Evolutionary conservation across 2,888 invertebrate genomes (phyloP).

Genomic region (Thalpophila matura): DNA sequence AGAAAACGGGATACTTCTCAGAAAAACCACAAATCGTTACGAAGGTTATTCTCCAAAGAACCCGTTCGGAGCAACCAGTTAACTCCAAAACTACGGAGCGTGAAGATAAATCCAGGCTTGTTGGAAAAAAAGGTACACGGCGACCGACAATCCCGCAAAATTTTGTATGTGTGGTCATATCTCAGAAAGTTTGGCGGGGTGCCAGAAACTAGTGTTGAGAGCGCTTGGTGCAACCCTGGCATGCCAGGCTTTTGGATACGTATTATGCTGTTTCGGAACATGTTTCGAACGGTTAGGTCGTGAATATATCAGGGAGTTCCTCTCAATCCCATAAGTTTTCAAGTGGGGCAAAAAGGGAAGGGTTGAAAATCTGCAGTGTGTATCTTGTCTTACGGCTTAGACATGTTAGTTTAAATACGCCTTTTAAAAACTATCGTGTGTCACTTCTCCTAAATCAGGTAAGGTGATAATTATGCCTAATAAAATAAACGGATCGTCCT

Average conservation of each 20-base stretch:
- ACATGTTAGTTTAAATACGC: neutral
- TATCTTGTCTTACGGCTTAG: neutral
- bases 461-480: too few relatives aligned
- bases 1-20: neutral
- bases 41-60: conserved; percentile 12
- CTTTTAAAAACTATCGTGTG: too few relatives aligned
- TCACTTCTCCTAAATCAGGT: too few relatives aligned
- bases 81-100: conserved; percentile 49
- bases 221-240: conserved; percentile 17
- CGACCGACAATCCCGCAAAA: conserved; percentile 56
- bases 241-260: conserved; percentile 12
- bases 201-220: conserved; percentile 58
- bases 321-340: neutral
- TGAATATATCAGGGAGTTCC: conserved; percentile 31
- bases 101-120: conserved; percentile 62
- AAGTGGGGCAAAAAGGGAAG: neutral
- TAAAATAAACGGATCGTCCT: too few relatives aligned
- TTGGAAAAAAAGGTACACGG: conserved; percentile 45
- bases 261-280: conserved; percentile 31
- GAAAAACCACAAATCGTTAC: conserved; percentile 35
- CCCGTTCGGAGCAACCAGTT: conserved; percentile 22
- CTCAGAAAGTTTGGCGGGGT: conserved; percentile 62
- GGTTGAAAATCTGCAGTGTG: neutral
- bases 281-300: conserved; percentile 29
- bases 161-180: conserved; percentile 63